Evolutionary conservation across 2,113 vertebrate species (phyloP).

Genomic region (Numenius arquata): DNA sequence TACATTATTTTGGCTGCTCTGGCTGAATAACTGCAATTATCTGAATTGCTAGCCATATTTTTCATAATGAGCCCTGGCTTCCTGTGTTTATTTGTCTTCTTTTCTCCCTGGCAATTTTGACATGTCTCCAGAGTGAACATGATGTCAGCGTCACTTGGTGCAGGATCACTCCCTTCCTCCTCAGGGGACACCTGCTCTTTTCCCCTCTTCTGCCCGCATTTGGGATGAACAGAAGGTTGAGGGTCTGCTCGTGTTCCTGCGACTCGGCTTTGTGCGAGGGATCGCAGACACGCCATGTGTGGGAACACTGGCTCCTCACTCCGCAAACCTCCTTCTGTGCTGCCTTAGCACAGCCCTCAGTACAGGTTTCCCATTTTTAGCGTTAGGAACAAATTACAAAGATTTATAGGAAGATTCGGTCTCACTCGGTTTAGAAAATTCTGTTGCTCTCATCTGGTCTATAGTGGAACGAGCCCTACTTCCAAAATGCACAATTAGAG

Average conservation of each 20-base stretch:
- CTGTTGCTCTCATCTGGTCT: slow-evolving; percentile 13
- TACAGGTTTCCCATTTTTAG: slow-evolving; percentile 39
- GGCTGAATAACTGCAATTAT: slow-evolving; percentile 35
- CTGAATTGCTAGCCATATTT: slow-evolving; percentile 38
- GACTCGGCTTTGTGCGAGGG: slow-evolving; percentile 40
- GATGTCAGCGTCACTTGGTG: slow-evolving; percentile 24
- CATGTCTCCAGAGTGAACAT: slow-evolving; percentile 34
- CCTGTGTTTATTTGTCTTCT: slow-evolving; percentile 34
- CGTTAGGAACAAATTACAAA: slow-evolving; percentile 47
- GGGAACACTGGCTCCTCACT: slow-evolving; percentile 47
- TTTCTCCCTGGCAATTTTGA: slow-evolving; percentile 46
- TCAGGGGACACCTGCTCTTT: slow-evolving; percentile 58
- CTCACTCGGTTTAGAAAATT: not conserved
- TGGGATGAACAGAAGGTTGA: slow-evolving; percentile 67
- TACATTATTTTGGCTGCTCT: slow-evolving; percentile 14
- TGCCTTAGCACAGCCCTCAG: slow-evolving; percentile 35
- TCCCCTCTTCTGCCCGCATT: slow-evolving; percentile 25
- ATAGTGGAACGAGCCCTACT: not conserved
- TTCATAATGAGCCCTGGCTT: slow-evolving; percentile 52
- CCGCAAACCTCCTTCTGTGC: slow-evolving; percentile 54
- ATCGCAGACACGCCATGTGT: slow-evolving; percentile 52
- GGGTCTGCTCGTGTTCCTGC: slow-evolving; percentile 60
- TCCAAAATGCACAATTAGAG: slow-evolving; percentile 44
- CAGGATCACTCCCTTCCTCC: slow-evolving; percentile 26
- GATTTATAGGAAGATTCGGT: slow-evolving; percentile 5